Evolutionary conservation across 2,797 vertebrate species (phyloP).

Genomic region (Amazona finschi): DNA sequence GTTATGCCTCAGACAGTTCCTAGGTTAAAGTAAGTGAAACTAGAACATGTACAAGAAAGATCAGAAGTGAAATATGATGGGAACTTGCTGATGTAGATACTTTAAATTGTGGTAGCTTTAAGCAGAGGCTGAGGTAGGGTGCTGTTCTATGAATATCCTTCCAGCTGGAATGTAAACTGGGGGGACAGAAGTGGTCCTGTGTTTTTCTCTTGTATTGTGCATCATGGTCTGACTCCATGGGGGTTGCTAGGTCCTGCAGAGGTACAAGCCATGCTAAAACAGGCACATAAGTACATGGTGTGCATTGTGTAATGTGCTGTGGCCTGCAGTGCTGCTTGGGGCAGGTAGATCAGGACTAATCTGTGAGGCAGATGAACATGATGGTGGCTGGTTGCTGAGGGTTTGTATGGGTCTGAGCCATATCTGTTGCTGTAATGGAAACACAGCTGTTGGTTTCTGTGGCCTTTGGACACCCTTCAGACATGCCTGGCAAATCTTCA

Average conservation of each 20-base stretch:
- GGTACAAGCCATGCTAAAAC: background rate
- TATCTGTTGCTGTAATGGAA: background rate
- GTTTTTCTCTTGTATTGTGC: background rate
- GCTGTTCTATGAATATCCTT: background rate
- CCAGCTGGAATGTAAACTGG: background rate
- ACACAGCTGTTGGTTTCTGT: background rate
- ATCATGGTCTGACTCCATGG: background rate
- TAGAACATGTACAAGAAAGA: background rate
- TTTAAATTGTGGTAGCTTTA: background rate
- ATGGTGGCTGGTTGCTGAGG: background rate
- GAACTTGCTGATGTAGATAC: background rate
- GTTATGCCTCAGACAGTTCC: background rate
- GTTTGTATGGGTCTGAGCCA: background rate
- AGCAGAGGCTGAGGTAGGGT: background rate
- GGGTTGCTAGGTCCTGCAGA: background rate
- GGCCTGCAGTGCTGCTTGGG: background rate
- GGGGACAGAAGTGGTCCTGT: background rate
- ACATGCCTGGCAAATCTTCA: background rate
- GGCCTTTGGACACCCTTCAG: background rate
- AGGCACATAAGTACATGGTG: background rate
- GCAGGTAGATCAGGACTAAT: background rate
- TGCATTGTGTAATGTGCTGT: rapidly evolving
- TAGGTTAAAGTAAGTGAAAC: background rate
- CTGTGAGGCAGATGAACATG: background rate
- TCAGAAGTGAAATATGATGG: background rate